These are phyloP conservation scores for Muraenolepis orangiensis DNA, from an alignment of 2,797 vertebrate species.

Conservation along the genomic window DNA sequence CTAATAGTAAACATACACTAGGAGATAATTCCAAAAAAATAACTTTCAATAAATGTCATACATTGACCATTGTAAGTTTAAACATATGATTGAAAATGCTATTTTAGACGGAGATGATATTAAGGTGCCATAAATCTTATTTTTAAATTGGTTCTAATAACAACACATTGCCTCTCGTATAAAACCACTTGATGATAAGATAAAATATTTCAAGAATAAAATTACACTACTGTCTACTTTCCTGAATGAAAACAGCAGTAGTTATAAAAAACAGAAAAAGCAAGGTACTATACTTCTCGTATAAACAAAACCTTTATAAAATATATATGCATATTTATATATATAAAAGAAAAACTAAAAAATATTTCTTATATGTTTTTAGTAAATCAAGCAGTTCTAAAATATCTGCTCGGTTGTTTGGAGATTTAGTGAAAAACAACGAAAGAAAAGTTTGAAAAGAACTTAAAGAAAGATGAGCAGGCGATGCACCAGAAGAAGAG, in stretches of 20 bases:
- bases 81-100: slow-evolving; percentile 67
- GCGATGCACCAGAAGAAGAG: slow-evolving; percentile 1
- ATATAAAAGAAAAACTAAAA: slow-evolving; percentile 82
- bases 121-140: slow-evolving; percentile 74
- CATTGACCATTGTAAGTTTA: slow-evolving; percentile 50
- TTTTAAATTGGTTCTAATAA: slow-evolving; percentile 57
- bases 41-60: slow-evolving; percentile 48
- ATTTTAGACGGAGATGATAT: slow-evolving; percentile 69
- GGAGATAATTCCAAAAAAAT: slow-evolving; percentile 54
- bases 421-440: slow-evolving; percentile 75
- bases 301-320: slow-evolving; percentile 85
- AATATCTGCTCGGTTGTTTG: slow-evolving; percentile 82
- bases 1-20: slow-evolving; percentile 35
- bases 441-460: slow-evolving; percentile 54
- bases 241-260: slow-evolving; percentile 74
- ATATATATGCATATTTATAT: slow-evolving; percentile 83
- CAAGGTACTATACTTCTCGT: slow-evolving; percentile 79
- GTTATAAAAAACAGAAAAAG: slow-evolving; percentile 75
- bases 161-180: slow-evolving; percentile 61
- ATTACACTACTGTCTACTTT: slow-evolving; percentile 76
- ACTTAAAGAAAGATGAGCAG: slow-evolving; percentile 1
- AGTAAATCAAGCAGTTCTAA: slow-evolving; percentile 85
- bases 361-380: slow-evolving; percentile 81
- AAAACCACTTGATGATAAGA: slow-evolving; percentile 72
- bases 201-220: slow-evolving; percentile 70